These are phyloP conservation scores for Liparis tanakae DNA, from an alignment of 2,797 vertebrate genomes.

Conservation along the genomic window DNA sequence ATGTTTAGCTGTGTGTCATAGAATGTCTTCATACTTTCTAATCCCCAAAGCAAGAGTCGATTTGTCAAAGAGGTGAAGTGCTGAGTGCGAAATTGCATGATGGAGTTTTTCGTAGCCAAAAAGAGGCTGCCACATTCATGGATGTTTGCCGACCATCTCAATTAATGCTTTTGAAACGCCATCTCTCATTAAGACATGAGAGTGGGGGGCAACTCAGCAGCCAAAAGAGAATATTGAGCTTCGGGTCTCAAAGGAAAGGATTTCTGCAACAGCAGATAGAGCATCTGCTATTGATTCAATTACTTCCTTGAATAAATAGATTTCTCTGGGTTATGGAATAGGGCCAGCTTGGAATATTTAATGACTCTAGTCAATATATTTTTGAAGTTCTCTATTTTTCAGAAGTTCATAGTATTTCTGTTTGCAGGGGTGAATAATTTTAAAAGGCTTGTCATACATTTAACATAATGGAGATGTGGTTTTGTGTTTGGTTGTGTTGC, in stretches of 20 bases:
- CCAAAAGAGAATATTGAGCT: conserved; percentile 59
- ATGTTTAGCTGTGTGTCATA: not conserved
- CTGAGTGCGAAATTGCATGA: conserved; percentile 59
- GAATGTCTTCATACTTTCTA: conserved; percentile 23
- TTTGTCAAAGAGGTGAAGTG: conserved; percentile 63
- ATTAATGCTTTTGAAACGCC: conserved; percentile 81
- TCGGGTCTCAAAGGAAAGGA: conserved; percentile 59
- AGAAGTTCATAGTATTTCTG: conserved; percentile 1
- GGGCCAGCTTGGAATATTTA: conserved; percentile 30
- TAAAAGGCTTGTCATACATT: conserved; percentile 26
- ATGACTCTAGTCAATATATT: conserved; percentile 29
- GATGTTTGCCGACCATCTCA: conserved; percentile 68
- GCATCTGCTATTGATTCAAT: conserved; percentile 66
- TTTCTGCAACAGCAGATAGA: conserved; percentile 52
- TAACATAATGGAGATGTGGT: conserved; percentile 20
- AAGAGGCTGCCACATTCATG: conserved; percentile 59
- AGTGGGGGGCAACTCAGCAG: conserved; percentile 49
- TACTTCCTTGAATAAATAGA: conserved; percentile 61
- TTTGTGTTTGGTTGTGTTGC: conserved; percentile 15
- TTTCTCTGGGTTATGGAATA: conserved; percentile 49
- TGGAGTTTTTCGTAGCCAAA: conserved; percentile 61
- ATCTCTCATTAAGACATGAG: conserved; percentile 75
- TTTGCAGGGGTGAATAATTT: conserved; percentile 25
- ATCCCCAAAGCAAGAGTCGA: conserved; percentile 57
- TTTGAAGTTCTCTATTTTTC: conserved; percentile 18